A percentile compares a stretch with the other conserved stretches of the same genome.
Evolutionary conservation across 2,888 invertebrate species (phyloP).

Genomic region (Diaprepes abbreviatus): DNA sequence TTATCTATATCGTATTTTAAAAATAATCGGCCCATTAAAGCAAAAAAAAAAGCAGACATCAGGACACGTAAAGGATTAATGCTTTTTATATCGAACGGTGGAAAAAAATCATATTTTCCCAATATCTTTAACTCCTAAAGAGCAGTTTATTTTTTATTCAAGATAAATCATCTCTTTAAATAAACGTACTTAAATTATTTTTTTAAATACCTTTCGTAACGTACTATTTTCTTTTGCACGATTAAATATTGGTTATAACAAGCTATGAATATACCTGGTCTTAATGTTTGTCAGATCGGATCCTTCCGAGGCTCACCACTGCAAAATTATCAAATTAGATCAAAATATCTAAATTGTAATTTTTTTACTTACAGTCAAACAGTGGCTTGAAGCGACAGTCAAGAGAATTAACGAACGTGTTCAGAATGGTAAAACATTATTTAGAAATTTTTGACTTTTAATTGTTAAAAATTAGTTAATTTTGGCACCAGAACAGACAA

Average conservation of each 20-base stretch:
- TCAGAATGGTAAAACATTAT: slow-evolving; percentile 32
- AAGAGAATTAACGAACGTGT: slow-evolving; percentile 38
- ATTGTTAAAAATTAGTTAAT: slow-evolving; percentile 3
- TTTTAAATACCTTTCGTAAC: no score
- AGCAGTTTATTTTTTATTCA: no score
- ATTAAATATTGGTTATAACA: background rate
- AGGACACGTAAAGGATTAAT: no score
- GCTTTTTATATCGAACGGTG: no score
- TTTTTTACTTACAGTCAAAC: slow-evolving; percentile 40
- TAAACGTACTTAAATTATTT: no score
- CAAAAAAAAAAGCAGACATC: no score
- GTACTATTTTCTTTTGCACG: no score
- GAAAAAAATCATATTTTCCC: no score
- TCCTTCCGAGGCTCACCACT: slow-evolving; percentile 3
- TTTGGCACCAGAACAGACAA: background rate
- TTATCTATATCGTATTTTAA: no score
- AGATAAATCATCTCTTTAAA: no score
- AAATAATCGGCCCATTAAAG: no score
- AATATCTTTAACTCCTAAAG: no score
- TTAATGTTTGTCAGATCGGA: background rate
- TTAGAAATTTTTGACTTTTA: slow-evolving; percentile 27
- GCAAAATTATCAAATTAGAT: slow-evolving; percentile 19
- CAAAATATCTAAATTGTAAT: slow-evolving; percentile 10
- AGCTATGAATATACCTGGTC: slow-evolving; percentile 9
- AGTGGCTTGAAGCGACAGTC: slow-evolving; percentile 40